Evolutionary conservation across 2,888 invertebrate genomes (phyloP), one percentile per base, ranked within the genome.

Genomic region (Ochlodes sylvanus): DNA sequence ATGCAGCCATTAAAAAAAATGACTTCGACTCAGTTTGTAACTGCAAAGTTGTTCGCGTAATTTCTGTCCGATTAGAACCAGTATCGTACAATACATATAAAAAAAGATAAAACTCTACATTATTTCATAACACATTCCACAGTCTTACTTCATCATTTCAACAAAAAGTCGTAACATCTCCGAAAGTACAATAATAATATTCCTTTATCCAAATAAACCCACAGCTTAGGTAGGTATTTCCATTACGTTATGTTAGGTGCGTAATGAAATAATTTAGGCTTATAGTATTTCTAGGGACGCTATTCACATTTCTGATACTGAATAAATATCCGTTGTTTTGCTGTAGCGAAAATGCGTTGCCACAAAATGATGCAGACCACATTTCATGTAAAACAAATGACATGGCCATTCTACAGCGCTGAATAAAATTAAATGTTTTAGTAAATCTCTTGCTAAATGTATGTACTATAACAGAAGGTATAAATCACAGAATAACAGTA

Each of bases 381-480:
- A 63, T 63, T 32, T 34, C 61, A 52, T 38, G 17, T 62, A 34
- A 56, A 63, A 63, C 56, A 56, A 63, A 63, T 63, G 14, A 44
- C 63, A 44, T n/a, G 63, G 15, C 55, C 42, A n/a, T 63, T 56
- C 44, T 47, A 56, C 34, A n/a, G 44, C 27, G 5, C 56, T n/a
- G 14, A 19, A 56, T 47, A 56, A 56, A 56, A 44, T 42, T 44
- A 55, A 15, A 56, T 14, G 19, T 34, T 64, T 64, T 34, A 47
- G 55, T 55, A 32, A 14, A 27, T 19, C 2, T 12, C 38, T 34
- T 63, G 52, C 38, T 15, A 15, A 41, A 54, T 63, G 15, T 15
- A 55, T 52, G 27, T 27, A 27, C 27, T 27, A n/a, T 14, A 52
- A 14, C 38, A 38, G 21, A 14, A 42, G 19, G n/a, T n/a, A 44